These are phyloP conservation scores for Byasa hedistus DNA, from an alignment of 2,888 invertebrate genomes.

Conservation along the genomic window DNA sequence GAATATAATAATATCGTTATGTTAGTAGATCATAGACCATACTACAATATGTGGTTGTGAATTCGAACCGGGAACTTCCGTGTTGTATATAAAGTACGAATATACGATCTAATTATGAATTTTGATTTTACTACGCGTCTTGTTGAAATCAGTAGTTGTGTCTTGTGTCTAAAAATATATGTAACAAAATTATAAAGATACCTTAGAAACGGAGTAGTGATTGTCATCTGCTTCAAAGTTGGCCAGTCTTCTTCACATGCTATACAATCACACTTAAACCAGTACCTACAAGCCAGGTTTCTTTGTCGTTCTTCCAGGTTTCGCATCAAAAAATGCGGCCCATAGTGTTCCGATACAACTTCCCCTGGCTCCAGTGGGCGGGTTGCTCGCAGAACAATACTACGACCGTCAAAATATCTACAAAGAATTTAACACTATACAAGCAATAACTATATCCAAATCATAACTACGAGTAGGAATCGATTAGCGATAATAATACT, in stretches of 20 bases:
- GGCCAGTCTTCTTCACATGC: conserved; percentile 90
- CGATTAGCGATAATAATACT: no score
- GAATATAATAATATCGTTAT: no score
- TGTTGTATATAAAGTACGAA: no score
- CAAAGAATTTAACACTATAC: conserved; percentile 29
- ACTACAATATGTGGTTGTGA: no score
- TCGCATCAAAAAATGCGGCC: conserved; percentile 83
- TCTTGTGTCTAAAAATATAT: no score
- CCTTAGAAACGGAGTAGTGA: conserved; percentile 65
- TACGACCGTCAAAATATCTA: conserved; percentile 87
- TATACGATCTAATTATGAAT: no score
- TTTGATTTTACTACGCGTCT: no score
- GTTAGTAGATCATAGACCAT: no score
- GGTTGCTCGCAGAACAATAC: conserved; percentile 84
- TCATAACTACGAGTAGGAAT: not conserved
- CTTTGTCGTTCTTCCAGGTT: conserved; percentile 81
- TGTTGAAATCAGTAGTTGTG: no score
- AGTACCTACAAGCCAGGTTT: conserved; percentile 85
- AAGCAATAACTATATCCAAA: not conserved
- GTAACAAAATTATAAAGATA: no score
- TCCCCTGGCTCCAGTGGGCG: conserved; percentile 84
- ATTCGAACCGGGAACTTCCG: no score
- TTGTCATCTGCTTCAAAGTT: conserved; percentile 79
- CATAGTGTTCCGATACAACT: conserved; percentile 90
- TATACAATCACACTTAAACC: conserved; percentile 87